Evolutionary conservation across 2,113 vertebrate genomes (phyloP).

Genomic region (Candoia aspera): DNA sequence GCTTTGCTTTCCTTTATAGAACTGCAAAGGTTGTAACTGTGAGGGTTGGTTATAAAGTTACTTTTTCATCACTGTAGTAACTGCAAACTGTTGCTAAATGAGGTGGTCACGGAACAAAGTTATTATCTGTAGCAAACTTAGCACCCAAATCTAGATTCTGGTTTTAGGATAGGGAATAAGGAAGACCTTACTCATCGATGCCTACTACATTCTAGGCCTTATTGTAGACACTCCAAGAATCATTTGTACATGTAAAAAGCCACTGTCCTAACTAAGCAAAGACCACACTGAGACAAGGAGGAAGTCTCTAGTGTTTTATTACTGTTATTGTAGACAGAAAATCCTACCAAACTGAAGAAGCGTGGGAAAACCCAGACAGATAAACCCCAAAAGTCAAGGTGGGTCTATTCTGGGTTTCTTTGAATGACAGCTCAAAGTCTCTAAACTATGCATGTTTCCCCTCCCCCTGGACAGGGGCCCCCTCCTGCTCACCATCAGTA

Average conservation of each 20-base stretch:
- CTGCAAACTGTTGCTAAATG: background rate
- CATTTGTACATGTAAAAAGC: background rate
- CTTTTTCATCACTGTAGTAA: background rate
- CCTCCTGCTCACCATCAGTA: too few relatives aligned
- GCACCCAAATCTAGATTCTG: background rate
- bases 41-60: background rate
- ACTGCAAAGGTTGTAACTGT: background rate
- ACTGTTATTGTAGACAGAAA: too few relatives aligned
- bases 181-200: background rate
- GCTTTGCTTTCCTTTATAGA: background rate
- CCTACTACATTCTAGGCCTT: background rate
- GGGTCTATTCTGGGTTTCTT: too few relatives aligned
- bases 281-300: too few relatives aligned
- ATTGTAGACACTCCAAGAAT: background rate
- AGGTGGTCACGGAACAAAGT: background rate
- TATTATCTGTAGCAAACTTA: background rate
- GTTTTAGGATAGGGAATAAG: background rate
- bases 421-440: too few relatives aligned
- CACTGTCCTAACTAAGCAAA: too few relatives aligned
- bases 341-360: too few relatives aligned
- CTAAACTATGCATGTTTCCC: too few relatives aligned
- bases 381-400: too few relatives aligned
- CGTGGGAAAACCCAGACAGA: too few relatives aligned
- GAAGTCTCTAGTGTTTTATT: too few relatives aligned
- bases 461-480: too few relatives aligned